These are phyloP conservation scores for Cyanoderma ruficeps DNA, from an alignment of 2,113 vertebrate genomes.

Conservation along the genomic window DNA sequence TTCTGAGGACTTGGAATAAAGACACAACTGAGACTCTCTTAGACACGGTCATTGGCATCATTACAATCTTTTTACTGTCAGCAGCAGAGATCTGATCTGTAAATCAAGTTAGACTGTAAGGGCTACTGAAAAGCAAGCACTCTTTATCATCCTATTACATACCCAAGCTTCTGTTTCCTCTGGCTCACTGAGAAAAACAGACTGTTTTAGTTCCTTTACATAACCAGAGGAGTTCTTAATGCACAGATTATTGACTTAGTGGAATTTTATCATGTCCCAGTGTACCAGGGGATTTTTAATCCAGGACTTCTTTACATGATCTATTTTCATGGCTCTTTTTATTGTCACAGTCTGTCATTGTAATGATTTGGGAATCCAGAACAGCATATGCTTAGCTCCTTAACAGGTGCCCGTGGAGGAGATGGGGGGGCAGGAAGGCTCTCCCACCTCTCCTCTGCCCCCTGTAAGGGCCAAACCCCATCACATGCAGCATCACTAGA, in stretches of 20 bases:
- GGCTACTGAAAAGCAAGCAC: slow-evolving; percentile 29
- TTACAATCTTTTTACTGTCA: slow-evolving; percentile 53
- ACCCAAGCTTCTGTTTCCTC: not conserved
- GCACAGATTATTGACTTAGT: slow-evolving; percentile 66
- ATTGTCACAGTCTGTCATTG: slow-evolving; percentile 42
- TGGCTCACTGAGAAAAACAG: slow-evolving; percentile 10
- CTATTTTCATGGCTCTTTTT: slow-evolving; percentile 57
- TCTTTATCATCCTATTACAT: slow-evolving; percentile 45
- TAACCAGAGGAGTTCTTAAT: slow-evolving; percentile 55
- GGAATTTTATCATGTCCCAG: slow-evolving; percentile 39
- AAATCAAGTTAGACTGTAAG: slow-evolving; percentile 53
- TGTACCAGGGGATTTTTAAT: slow-evolving; percentile 60
- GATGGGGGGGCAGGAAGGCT: not conserved
- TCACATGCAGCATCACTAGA: not conserved
- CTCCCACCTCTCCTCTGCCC: not conserved
- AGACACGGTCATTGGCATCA: slow-evolving; percentile 53
- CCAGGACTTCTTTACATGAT: slow-evolving; percentile 51
- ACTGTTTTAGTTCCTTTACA: slow-evolving; percentile 31
- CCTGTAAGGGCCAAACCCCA: not conserved
- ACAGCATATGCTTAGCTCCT: not conserved
- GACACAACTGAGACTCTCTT: slow-evolving; percentile 50
- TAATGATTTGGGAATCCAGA: slow-evolving; percentile 45
- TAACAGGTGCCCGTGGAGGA: not conserved
- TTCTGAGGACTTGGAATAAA: slow-evolving; percentile 51
- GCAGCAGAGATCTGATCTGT: slow-evolving; percentile 58